Evolutionary conservation across 2,797 vertebrate species (phyloP).

Genomic region (Muscicapa comitata): DNA sequence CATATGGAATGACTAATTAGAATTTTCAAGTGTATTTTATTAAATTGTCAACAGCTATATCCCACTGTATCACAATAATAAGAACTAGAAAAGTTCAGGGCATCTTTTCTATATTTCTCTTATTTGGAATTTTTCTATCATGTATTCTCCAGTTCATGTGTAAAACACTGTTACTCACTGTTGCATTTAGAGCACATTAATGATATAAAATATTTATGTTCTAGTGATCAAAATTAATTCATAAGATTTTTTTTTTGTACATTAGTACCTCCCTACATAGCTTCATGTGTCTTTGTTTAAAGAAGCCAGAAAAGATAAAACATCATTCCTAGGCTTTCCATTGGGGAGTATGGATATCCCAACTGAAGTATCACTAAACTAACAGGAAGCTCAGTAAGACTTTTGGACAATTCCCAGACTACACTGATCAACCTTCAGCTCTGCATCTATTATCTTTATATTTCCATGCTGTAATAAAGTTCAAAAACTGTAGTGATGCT

Average conservation of each 20-base stretch:
- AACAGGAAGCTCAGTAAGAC: background rate
- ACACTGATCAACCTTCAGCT: background rate
- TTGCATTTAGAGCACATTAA: background rate
- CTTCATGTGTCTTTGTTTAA: background rate
- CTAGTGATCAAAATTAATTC: background rate
- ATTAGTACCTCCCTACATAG: background rate
- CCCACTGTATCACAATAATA: background rate
- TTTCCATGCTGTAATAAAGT: background rate
- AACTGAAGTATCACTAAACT: background rate
- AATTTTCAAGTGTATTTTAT: background rate
- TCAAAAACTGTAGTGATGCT: background rate
- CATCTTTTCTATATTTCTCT: background rate
- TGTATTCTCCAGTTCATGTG: background rate
- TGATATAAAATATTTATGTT: background rate
- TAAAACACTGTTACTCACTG: background rate
- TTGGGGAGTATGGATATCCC: background rate
- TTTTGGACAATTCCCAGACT: constrained; percentile 7
- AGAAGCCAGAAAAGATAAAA: background rate
- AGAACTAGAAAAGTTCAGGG: background rate
- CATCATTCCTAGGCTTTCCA: background rate
- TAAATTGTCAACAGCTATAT: background rate
- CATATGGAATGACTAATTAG: background rate
- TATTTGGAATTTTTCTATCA: background rate
- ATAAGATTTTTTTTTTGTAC: background rate
- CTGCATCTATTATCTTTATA: constrained; percentile 16